phyloP scores from a whole-genome alignment of 1,140 invertebrate species.

The Hydropsyche tenuis region DNA sequence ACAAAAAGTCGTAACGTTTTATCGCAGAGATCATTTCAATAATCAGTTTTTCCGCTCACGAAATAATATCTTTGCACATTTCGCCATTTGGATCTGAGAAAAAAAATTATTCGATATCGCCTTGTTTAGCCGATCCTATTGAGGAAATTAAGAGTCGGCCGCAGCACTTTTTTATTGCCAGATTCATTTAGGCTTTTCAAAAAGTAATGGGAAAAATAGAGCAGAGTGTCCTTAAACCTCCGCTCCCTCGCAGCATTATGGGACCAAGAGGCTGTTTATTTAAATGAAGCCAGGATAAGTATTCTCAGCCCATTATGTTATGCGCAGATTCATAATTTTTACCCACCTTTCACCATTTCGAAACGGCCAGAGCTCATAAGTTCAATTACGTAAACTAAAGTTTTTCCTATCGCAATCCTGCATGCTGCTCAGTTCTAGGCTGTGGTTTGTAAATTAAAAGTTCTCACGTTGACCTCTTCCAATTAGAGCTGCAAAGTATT shows the following conservation, averaged over 20 bases:
- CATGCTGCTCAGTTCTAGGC: too few relatives aligned
- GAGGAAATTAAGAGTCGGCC: slow-evolving; percentile 10
- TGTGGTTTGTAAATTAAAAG: not conserved
- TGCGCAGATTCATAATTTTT: too few relatives aligned
- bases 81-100: not conserved
- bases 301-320: not conserved
- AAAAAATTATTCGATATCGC: too few relatives aligned
- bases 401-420: too few relatives aligned
- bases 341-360: too few relatives aligned
- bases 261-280: slow-evolving; percentile 22
- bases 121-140: not conserved
- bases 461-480: not conserved
- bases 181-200: slow-evolving; percentile 1
- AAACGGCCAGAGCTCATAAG: too few relatives aligned
- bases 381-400: slow-evolving; percentile 23
- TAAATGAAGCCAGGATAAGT: slow-evolving; percentile 24
- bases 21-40: too few relatives aligned
- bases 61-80: too few relatives aligned
- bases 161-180: not conserved
- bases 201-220: slow-evolving; percentile 17
- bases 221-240: slow-evolving; percentile 8
- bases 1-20: too few relatives aligned
- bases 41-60: too few relatives aligned
- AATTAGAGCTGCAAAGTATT: not conserved
- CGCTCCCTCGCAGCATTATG: too few relatives aligned